phyloP scores from a whole-genome alignment of 2,113 vertebrate species.

The Brachionichthys hirsutus region DNA sequence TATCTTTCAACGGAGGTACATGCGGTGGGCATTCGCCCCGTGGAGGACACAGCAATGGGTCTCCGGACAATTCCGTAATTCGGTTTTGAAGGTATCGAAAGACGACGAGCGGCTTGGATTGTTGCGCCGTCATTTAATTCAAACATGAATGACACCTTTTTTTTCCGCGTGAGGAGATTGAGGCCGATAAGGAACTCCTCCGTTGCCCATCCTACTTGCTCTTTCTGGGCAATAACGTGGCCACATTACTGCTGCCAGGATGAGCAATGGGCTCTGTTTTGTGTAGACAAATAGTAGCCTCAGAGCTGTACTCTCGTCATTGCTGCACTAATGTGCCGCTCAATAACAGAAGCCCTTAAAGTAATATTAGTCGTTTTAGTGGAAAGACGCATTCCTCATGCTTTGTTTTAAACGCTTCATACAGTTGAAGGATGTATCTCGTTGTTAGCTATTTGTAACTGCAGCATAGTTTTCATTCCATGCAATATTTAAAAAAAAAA shows the following conservation, averaged over 20 bases:
- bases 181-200: slow-evolving; percentile 28
- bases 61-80: slow-evolving; percentile 61
- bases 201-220: slow-evolving; percentile 36
- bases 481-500: neutral
- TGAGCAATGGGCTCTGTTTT: slow-evolving; percentile 55
- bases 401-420: neutral
- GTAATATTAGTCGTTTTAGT: slow-evolving; percentile 18
- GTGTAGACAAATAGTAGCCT: slow-evolving; percentile 44
- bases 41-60: slow-evolving; percentile 49
- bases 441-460: neutral
- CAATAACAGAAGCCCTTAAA: slow-evolving; percentile 24
- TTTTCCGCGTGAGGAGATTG: slow-evolving; percentile 30
- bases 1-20: slow-evolving; percentile 25
- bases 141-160: slow-evolving; percentile 37
- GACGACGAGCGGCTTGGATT: slow-evolving; percentile 37
- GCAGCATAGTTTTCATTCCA: neutral
- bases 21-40: slow-evolving; percentile 29
- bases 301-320: slow-evolving; percentile 30
- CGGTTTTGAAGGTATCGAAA: slow-evolving; percentile 54
- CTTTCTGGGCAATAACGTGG: slow-evolving; percentile 48
- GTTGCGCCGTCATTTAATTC: slow-evolving; percentile 59
- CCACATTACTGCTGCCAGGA: slow-evolving; percentile 52
- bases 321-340: slow-evolving; percentile 39
- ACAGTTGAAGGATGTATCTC: neutral
- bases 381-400: slow-evolving; percentile 19